Evolutionary conservation across 23 tunicate species (phyloP).

Genomic region (Diplosoma virens): DNA sequence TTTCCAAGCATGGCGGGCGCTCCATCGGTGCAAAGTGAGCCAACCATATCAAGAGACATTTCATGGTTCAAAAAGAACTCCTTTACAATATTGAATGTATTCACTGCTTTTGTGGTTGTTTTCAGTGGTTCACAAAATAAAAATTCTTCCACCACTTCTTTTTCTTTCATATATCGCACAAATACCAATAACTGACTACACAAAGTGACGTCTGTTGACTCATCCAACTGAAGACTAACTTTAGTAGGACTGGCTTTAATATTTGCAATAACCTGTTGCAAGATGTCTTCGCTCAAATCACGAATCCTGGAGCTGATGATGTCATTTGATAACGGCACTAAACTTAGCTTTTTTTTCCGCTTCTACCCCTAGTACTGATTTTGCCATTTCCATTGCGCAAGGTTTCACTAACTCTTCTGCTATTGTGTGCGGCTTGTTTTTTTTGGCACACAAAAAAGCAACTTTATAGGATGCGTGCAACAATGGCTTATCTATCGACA

Average conservation of each 20-base stretch:
- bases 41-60: background rate
- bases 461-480: background rate
- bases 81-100: slow-evolving; percentile 7
- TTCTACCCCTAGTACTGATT: background rate
- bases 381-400: slow-evolving; percentile 2
- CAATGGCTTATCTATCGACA: slow-evolving; percentile 1
- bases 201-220: slow-evolving; percentile 31
- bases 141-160: slow-evolving; percentile 28
- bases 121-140: slow-evolving; percentile 15
- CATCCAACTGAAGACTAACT: slow-evolving; percentile 28
- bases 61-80: slow-evolving; percentile 1
- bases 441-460: slow-evolving; percentile 1
- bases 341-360: slow-evolving; percentile 14
- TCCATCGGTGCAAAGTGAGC: slow-evolving; percentile 15
- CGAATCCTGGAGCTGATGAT: slow-evolving; percentile 16
- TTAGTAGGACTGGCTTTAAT: too few species aligned
- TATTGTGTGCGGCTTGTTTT: too few species aligned
- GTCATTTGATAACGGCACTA: slow-evolving; percentile 13
- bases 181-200: slow-evolving; percentile 8
- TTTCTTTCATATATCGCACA: slow-evolving; percentile 27
- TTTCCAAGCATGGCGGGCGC: too few species aligned
- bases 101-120: slow-evolving; percentile 5
- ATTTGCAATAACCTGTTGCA: too few species aligned
- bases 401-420: slow-evolving; percentile 13
- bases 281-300: too few species aligned